Conservation (phyloP, 2,797 vertebrate genomes). For the Australoheros facetus region DNA sequence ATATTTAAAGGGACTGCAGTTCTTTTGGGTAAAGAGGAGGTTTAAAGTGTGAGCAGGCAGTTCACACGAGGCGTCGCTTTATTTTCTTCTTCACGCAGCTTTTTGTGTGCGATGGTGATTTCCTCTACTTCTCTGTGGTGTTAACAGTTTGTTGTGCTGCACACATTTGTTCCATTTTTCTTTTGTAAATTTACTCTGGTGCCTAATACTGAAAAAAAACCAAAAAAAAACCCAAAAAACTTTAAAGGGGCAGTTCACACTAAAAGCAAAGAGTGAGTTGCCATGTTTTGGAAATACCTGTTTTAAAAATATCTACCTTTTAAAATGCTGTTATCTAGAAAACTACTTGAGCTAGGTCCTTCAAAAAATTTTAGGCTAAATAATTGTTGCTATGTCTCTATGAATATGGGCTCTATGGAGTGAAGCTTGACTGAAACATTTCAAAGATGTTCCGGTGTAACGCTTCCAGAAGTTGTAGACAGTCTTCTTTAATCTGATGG, state of each 20-base stretch:
- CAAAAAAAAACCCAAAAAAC: too few relatives aligned
- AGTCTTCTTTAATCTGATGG: neutral
- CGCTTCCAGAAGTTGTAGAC: neutral
- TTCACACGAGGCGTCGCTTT: neutral
- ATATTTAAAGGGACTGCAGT: neutral
- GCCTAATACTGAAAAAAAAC: neutral
- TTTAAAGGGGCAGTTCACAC: too few relatives aligned
- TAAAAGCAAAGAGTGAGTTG: too few relatives aligned
- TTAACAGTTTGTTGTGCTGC: constrained; percentile 4
- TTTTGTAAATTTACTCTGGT: neutral
- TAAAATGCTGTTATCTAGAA: too few relatives aligned
- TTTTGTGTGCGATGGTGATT: constrained; percentile 13
- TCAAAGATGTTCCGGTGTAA: neutral
- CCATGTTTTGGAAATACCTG: too few relatives aligned
- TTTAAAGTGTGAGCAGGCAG: neutral
- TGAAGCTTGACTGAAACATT: neutral
- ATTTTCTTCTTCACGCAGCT: neutral
- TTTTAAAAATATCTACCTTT: neutral
- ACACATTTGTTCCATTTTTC: neutral
- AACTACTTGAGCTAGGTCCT: neutral
- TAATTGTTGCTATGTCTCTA: too few relatives aligned
- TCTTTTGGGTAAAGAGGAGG: neutral
- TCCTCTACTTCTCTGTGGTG: neutral
- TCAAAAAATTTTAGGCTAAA: neutral
- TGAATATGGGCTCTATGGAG: too few relatives aligned